Evolutionary conservation across 1,140 invertebrate species (phyloP), one percentile per base, ranked within the genome.

Genomic region (Anadara kagoshimensis): DNA sequence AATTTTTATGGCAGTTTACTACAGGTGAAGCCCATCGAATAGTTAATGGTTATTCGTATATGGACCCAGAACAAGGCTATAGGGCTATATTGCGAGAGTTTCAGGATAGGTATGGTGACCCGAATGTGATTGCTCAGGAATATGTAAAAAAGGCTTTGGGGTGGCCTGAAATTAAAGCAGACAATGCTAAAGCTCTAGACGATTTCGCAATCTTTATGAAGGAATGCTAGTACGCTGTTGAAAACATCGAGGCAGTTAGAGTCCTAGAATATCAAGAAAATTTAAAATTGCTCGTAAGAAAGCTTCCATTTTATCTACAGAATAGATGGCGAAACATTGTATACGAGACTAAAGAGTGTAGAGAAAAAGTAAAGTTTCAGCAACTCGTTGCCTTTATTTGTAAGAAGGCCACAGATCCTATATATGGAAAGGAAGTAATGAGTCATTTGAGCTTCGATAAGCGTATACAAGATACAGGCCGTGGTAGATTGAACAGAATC

Each of bases 321-420:
- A 73, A 76, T 0, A 72, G 59, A 44, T 76, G 78, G 74, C 22
- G 78, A 18, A 73, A 66, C 44, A 47, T 73, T 36, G 69, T 72
- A 8, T 72, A 71, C 14, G 58, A 71, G 10, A 68, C 22, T 0
- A 69, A 53, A 22, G 20, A 26, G 26, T 16, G 18, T 16, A 49
- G 41, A 41, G 41, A 12, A 20, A 56, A n/a, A 2, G 65, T 79
- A 0, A 61, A 47, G 18, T 70, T 76, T 51, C 18, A 41, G 10
- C 53, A 58, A 20, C 58, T 73, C 11, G 66, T 73, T 16, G 36
- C 65, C 14, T 79, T 79, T 59, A 69, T 79, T 14, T 44, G 59
- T 8, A 59, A 66, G n/a, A 76, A 73, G 36, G 44, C 57, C 0
- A 76, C 56, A 20, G 75, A 79, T 58, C 66, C 64, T 51, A 57